Evolutionary conservation across 2,888 invertebrate species (phyloP), one percentile per base, ranked within the genome.

Genomic region (Smittia aterrima): DNA sequence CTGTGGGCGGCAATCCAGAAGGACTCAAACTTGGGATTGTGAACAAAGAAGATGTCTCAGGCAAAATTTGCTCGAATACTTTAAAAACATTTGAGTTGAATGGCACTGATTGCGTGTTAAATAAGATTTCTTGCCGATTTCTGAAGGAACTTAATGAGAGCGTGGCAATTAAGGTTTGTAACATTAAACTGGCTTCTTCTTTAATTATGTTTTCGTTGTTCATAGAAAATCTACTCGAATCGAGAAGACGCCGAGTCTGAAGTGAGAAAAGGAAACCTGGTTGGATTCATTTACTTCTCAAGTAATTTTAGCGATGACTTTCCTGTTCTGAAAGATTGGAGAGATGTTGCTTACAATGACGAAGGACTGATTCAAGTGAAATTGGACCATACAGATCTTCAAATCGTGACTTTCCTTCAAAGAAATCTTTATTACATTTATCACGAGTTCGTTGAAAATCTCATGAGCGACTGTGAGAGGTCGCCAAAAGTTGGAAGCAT

Each of bases 241-340:
- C 47, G 47, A 6, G 79, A 82, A 0, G 79, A 80, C 4, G 88
- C 87, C 0, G 77, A 81, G 6, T 76, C 80, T 0, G 85, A 82
- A 9, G 85, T 87, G 0, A 79, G 79, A 58, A 79, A 80, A 7
- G 88, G 87, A 0, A 78, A 85, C 72, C 80, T 84, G 0, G 83
- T 85, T 77, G 89, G 87, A 0, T 86, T 88, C 0, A 78, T 93
- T 11, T 83, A 86, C 75, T 87, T 93, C 78, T 81, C 86, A 0
- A 79, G 79, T 24, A 92, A 92, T 82, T 93, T 92, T 80, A 89
- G 91, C 0, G 77, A 79, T 0, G 86, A 87, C 0, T 81, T 88
- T 24, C 24, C 75, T 24, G 18, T 20, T 2, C 20, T 18, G 78
- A 78, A 76, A 58, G 2, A 58, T 58, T 22, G 6, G 6, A 4